Percentiles rank a stretch among this genome's conserved stretches.
These are phyloP conservation scores for Trematomus bernacchii DNA, from an alignment of 2,797 vertebrate genomes.

Conservation along the genomic window DNA sequence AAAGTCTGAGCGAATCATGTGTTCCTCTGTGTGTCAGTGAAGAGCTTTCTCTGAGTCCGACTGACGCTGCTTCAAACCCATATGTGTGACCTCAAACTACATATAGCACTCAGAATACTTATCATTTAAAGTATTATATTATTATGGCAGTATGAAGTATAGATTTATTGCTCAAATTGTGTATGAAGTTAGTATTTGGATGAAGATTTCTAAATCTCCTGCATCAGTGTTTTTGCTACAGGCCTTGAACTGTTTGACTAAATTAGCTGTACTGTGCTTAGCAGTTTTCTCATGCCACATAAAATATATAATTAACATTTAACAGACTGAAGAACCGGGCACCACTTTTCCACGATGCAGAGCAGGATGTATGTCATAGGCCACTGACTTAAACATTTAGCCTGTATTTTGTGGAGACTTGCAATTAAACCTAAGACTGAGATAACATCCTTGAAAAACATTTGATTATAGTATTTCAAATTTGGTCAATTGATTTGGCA, in stretches of 20 bases:
- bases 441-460: background rate
- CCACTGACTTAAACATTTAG: background rate
- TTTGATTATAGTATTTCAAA: background rate
- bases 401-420: background rate
- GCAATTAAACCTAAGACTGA: constrained; percentile 8
- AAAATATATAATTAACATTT: background rate
- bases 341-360: background rate
- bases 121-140: constrained; percentile 36
- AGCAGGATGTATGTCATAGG: background rate
- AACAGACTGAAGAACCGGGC: background rate
- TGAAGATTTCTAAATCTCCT: constrained; percentile 10
- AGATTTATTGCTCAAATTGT: constrained; percentile 21
- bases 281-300: background rate
- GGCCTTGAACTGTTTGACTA: constrained; percentile 11
- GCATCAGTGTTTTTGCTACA: background rate
- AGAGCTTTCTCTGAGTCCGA: constrained; percentile 43
- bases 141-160: constrained; percentile 6
- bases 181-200: constrained; percentile 25
- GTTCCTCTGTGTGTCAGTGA: constrained; percentile 58
- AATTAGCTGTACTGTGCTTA: background rate
- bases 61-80: constrained; percentile 28
- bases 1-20: constrained; percentile 66
- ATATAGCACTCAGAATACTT: constrained; percentile 45
- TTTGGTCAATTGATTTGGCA: constrained; percentile 2
- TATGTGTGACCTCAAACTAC: constrained; percentile 34